Percentiles rank a stretch among this genome's conserved stretches.
These are phyloP conservation scores for Oreocharis arfaki DNA, from an alignment of 2,113 vertebrate genomes.

Conservation along the genomic window DNA sequence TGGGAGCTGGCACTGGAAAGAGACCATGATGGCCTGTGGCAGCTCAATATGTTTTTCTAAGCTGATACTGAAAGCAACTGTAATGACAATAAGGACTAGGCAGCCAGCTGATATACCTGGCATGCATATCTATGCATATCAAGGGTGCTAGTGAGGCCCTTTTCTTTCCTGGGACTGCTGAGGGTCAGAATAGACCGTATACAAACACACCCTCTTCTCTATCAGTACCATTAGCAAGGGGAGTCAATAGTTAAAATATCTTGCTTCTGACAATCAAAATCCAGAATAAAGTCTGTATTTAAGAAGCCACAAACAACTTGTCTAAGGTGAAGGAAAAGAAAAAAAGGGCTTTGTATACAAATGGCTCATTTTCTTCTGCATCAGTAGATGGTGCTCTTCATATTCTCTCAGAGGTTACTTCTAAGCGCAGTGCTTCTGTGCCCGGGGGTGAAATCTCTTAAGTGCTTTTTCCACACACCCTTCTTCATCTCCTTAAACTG, in stretches of 20 bases:
- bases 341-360: neutral
- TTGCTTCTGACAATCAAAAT: neutral
- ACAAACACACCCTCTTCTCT: neutral
- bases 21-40: neutral
- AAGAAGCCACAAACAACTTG: neutral
- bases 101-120: neutral
- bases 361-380: neutral
- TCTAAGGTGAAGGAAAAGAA: neutral
- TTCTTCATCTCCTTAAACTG: neutral
- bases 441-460: neutral
- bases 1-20: neutral
- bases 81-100: neutral
- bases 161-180: neutral
- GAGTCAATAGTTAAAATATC: neutral
- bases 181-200: neutral
- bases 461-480: neutral
- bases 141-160: neutral
- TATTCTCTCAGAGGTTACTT: neutral
- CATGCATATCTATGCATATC: neutral
- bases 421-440: neutral
- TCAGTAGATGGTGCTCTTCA: constrained; percentile 50
- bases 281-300: neutral
- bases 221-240: neutral
- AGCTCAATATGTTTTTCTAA: neutral
- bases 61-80: neutral